Evolutionary conservation across 2,113 vertebrate genomes (phyloP), one percentile per base, ranked within the genome.

Genomic region (Cryptomyrus ogoouensis): DNA sequence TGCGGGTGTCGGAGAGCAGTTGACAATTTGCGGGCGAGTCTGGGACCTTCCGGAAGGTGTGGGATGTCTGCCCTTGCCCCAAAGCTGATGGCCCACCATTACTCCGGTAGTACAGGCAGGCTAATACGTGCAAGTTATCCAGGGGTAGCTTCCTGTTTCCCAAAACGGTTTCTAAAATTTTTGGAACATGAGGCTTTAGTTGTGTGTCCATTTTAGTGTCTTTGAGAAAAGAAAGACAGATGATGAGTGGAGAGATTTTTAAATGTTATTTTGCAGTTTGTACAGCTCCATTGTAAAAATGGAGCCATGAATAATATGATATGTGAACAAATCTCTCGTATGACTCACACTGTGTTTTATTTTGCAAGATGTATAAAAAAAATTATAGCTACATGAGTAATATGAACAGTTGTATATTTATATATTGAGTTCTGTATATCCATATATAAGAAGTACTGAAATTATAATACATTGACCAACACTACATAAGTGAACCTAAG

Each of bases 381-480:
- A 35, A 87, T 74, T 19, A 31, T 80, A 62, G 52, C 35, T 44
- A 44, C 35, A 66, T 88, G 56, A 58, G 31, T 62, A 62, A 44
- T 49, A 80, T 42, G 74, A 80, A 77, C 66, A 89, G 47, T 27
- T 52, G 27, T 89, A 52, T 80, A 80, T 89, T 89, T 44, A 83
- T 56, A 84, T 44, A 56, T 39, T 44, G 35, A 84, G 74, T 83
- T 89, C 50, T 58, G 9, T 53, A 88, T 89, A 56, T 77, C 35
- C 35, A 50, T 84, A 83, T 42, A 21, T 83, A 52, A 13, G 66
- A 27, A 50, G 17, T 27, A 77, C 31, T 31, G 47, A 89, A 80
- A 80, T 49, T 24, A 47, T 35, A 66, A 49, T 77, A 9, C 70
- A 7, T 39, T 89, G 66, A 35, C 35, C 35, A 53, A 83, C 31